Percentiles rank a stretch among this genome's conserved stretches.
These are phyloP conservation scores for Phalacrocorax carbo DNA, from an alignment of 2,113 vertebrate genomes.

Conservation along the genomic window DNA sequence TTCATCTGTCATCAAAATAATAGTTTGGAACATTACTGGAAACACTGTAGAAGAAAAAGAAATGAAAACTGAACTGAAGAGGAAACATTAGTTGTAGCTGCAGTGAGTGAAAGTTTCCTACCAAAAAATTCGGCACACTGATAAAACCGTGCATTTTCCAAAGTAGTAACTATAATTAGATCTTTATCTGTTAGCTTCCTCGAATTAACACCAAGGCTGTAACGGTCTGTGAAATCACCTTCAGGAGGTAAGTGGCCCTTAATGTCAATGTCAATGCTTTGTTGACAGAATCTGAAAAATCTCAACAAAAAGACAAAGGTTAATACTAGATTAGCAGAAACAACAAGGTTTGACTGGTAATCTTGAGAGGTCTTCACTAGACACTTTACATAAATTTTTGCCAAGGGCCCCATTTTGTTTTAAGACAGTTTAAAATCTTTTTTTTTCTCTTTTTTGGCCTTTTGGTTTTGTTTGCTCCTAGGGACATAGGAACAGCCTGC, in stretches of 20 bases:
- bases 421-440: background rate
- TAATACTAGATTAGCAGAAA: background rate
- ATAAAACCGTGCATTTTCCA: background rate
- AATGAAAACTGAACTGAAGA: background rate
- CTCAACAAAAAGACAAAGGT: background rate
- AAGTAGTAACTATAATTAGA: background rate
- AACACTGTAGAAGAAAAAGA: background rate
- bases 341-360: background rate
- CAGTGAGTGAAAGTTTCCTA: background rate
- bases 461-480: background rate
- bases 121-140: background rate
- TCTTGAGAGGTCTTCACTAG: background rate
- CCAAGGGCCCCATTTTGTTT: background rate
- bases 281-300: background rate
- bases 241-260: background rate
- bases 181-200: background rate
- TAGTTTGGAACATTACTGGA: background rate
- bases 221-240: background rate
- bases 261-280: background rate
- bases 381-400: background rate
- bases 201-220: background rate
- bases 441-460: background rate
- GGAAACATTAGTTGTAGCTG: background rate
- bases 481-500: background rate
- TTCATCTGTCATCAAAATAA: background rate